Evolutionary conservation across 1,140 invertebrate genomes (phyloP).

Genomic region (Sweltsa coloradensis): DNA sequence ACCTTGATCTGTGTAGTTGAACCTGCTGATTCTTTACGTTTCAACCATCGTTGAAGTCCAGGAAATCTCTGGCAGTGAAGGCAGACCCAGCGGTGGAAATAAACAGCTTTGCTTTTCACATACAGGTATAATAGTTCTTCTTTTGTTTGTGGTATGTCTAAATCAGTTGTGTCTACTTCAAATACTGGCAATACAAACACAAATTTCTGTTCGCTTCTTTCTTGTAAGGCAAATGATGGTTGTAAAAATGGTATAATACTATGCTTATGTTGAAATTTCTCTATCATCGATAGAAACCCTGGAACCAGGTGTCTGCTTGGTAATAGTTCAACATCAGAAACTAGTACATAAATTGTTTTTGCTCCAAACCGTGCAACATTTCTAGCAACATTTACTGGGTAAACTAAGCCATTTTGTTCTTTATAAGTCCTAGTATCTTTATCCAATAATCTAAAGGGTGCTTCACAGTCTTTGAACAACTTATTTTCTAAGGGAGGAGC

Average conservation of each 20-base stretch:
- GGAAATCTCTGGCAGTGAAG: conserved; percentile 68
- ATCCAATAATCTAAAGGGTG: not conserved
- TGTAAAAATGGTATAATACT: not conserved
- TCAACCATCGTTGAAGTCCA: conserved; percentile 55
- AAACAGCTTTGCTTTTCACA: conserved; percentile 30
- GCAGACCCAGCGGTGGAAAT: conserved; percentile 46
- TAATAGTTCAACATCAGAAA: conserved; percentile 63
- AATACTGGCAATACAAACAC: conserved; percentile 62
- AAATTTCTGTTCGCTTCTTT: conserved; percentile 15
- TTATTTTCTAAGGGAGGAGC: conserved; percentile 13
- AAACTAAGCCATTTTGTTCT: conserved; percentile 38
- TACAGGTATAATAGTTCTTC: conserved; percentile 32
- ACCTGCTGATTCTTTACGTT: conserved; percentile 30
- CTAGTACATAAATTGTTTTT: conserved; percentile 50
- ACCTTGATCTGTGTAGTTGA: conserved; percentile 16
- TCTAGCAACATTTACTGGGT: conserved; percentile 65
- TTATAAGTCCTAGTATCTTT: conserved; percentile 33
- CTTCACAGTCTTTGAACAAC: not conserved
- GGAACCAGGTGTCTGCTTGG: conserved; percentile 49
- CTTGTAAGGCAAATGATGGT: not conserved
- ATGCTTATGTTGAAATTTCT: conserved; percentile 17
- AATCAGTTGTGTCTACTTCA: conserved; percentile 47
- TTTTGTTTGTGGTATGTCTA: conserved; percentile 46
- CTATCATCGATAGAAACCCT: conserved; percentile 46
- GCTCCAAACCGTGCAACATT: conserved; percentile 51